These are phyloP conservation scores for Diabrotica virgifera DNA, from an alignment of 1,140 invertebrate species.

Conservation along the genomic window DNA sequence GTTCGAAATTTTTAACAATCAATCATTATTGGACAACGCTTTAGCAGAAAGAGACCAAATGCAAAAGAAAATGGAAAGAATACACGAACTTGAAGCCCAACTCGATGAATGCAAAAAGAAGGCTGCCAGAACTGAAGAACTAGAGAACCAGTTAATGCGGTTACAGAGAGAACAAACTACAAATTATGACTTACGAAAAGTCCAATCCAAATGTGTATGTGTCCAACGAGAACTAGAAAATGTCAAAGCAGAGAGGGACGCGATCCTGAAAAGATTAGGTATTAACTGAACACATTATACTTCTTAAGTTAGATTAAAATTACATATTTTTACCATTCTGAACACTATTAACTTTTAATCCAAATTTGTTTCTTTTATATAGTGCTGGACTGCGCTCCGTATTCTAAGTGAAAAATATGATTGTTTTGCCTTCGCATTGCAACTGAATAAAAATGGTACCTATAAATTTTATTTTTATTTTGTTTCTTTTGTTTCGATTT, in stretches of 20 bases:
- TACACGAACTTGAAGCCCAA: conserved; percentile 33
- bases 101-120: conserved; percentile 28
- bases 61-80: conserved; percentile 24
- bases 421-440: too few relatives aligned
- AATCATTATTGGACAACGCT: conserved; percentile 27
- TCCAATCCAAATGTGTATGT: conserved; percentile 24
- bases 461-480: too few relatives aligned
- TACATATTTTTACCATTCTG: too few relatives aligned
- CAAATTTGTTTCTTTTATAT: too few relatives aligned
- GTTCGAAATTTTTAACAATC: conserved; percentile 22
- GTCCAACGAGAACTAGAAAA: conserved; percentile 28
- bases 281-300: background rate
- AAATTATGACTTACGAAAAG: conserved; percentile 25
- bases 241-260: conserved; percentile 23
- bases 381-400: too few relatives aligned
- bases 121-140: conserved; percentile 34
- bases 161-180: conserved; percentile 22
- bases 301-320: too few relatives aligned
- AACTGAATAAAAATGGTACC: too few relatives aligned
- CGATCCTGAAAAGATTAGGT: conserved; percentile 7
- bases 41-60: conserved; percentile 32
- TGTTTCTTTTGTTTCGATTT: too few relatives aligned
- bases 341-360: too few relatives aligned
- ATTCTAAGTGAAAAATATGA: too few relatives aligned
- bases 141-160: conserved; percentile 29